A percentile compares a stretch with the other conserved stretches of the same genome.
phyloP scores from a whole-genome alignment of 2,888 invertebrate species.

The Nematopogon swammerdamellus region DNA sequence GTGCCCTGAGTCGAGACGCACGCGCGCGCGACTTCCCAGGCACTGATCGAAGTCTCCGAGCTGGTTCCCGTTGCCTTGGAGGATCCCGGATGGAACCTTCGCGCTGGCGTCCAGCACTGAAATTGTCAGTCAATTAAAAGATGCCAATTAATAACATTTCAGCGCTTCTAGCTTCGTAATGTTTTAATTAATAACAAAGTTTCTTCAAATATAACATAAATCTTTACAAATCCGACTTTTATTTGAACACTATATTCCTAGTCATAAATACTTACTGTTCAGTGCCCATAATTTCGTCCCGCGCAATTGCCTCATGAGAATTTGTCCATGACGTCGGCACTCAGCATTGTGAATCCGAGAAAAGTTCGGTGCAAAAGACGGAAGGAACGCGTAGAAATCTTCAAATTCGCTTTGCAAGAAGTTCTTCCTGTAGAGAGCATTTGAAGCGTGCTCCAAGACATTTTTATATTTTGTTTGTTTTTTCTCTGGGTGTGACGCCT shows the following conservation, averaged over 20 bases:
- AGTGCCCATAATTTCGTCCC: slow-evolving; percentile 69
- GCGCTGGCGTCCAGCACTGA: slow-evolving; percentile 72
- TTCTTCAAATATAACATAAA: too few relatives aligned
- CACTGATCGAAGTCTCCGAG: slow-evolving; percentile 71
- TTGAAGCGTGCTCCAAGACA: slow-evolving; percentile 31
- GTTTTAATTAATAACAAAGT: too few relatives aligned
- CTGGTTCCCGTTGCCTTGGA: slow-evolving; percentile 69
- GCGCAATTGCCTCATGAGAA: slow-evolving; percentile 64
- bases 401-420: slow-evolving; percentile 55
- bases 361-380: slow-evolving; percentile 67
- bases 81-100: slow-evolving; percentile 65
- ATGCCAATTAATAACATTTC: too few relatives aligned
- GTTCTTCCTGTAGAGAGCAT: slow-evolving; percentile 37
- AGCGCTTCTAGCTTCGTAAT: too few relatives aligned
- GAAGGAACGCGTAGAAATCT: slow-evolving; percentile 61
- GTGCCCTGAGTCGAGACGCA: slow-evolving; percentile 54
- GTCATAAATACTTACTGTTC: slow-evolving; percentile 58
- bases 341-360: slow-evolving; percentile 60
- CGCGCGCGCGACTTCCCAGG: slow-evolving; percentile 56
- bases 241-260: too few relatives aligned
- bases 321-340: slow-evolving; percentile 67
- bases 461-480: slow-evolving; percentile 13
- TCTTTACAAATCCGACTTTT: too few relatives aligned
- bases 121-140: too few relatives aligned
- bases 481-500: slow-evolving; percentile 16